phyloP scores from a whole-genome alignment of 53 echinoderm and acorn worm genomes.

The Stichopus horrens region DNA sequence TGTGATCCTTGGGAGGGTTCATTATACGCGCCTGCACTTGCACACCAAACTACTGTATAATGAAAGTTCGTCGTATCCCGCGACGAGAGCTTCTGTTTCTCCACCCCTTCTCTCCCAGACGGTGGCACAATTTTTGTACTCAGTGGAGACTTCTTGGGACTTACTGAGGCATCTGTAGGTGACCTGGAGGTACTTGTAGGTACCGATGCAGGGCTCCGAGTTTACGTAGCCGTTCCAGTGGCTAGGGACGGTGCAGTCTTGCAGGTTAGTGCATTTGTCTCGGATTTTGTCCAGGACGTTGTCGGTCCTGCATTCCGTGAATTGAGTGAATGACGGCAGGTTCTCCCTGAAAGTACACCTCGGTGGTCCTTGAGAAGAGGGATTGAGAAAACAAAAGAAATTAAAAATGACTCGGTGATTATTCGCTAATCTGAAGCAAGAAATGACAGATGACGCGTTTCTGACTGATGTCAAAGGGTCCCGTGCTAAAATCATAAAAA shows the following conservation, averaged over 20 bases:
- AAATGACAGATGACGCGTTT: no score
- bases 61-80: no score
- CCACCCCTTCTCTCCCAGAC: no score
- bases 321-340: conserved; percentile 48
- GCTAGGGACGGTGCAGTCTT: conserved; percentile 74
- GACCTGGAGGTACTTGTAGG: conserved; percentile 81
- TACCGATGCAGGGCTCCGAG: conserved; percentile 71
- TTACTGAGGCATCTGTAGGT: conserved; percentile 90
- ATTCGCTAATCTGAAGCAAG: no score
- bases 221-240: conserved; percentile 66
- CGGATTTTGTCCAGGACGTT: conserved; percentile 59
- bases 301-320: conserved; percentile 58
- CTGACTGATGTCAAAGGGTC: no score
- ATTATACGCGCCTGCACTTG: no score
- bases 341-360: conserved; percentile 66
- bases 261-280: conserved; percentile 58
- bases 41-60: no score
- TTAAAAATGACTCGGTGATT: no score
- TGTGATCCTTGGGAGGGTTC: no score
- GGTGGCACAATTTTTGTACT: neutral
- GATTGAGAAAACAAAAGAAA: no score
- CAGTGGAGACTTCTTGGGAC: neutral
- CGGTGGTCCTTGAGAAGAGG: conserved; percentile 29
- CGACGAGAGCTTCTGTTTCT: no score
- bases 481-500: no score